Percentiles rank a stretch among this genome's conserved stretches.
Conservation (phyloP, 1,140 invertebrate genomes). For the Trinorchestia longiramus region DNA sequence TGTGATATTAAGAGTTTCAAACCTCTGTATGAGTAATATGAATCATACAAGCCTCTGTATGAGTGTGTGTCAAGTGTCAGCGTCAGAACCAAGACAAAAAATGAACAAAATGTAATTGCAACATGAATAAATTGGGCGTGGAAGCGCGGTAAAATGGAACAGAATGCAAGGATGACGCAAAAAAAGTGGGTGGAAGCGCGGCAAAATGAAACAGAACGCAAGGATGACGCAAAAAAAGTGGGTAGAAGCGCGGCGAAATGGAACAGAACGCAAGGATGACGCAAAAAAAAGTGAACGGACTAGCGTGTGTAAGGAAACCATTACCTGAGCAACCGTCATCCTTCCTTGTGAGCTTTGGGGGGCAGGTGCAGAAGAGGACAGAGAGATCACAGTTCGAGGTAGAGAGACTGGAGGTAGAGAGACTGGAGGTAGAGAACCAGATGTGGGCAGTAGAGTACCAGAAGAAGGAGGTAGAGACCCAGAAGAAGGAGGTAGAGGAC, state of each 20-base stretch:
- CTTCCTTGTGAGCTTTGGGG: neutral
- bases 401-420: neutral
- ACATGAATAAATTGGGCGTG: neutral
- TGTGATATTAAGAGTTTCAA: no score
- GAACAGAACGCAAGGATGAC: neutral
- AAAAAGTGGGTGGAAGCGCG: neutral
- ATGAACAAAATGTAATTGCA: neutral
- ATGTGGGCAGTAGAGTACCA: neutral
- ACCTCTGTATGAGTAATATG: no score
- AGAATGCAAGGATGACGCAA: neutral
- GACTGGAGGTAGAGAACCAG: neutral
- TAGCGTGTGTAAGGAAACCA: neutral
- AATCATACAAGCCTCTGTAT: no score
- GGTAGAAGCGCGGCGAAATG: neutral
- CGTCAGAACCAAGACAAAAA: neutral
- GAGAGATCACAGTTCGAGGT: neutral
- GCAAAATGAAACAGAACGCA: neutral
- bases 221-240: neutral
- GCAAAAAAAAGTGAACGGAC: neutral
- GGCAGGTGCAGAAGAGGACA: neutral
- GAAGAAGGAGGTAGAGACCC: neutral
- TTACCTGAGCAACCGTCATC: conserved; percentile 44
- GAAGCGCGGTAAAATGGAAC: neutral
- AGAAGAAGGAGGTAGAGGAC: neutral
- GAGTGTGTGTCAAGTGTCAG: no score